phyloP scores from a whole-genome alignment of 2,888 invertebrate genomes.

The Diarsia brunnea region DNA sequence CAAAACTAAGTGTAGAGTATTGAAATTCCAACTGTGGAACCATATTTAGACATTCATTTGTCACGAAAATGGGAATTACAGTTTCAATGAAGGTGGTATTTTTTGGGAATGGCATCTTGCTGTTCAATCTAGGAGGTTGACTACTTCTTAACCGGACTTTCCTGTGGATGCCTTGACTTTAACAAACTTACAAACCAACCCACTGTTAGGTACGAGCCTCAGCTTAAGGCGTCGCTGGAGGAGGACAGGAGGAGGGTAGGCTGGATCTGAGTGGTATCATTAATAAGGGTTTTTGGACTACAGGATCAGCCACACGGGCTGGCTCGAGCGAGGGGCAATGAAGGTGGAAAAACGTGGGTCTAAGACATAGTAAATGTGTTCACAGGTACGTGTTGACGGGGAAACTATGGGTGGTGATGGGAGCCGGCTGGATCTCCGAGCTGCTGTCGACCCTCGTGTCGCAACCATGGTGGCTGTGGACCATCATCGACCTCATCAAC shows the following conservation, averaged over 20 bases:
- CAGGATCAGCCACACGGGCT: too few relatives aligned
- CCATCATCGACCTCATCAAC: constrained; percentile 92
- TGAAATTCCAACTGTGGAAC: neutral
- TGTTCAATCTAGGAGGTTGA: too few relatives aligned
- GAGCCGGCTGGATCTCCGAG: constrained; percentile 94
- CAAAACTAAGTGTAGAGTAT: neutral
- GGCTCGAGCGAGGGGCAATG: too few relatives aligned
- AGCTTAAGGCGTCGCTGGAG: too few relatives aligned
- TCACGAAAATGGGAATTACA: neutral
- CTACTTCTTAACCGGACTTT: too few relatives aligned
- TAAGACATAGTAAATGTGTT: constrained; percentile 22
- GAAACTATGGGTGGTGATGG: constrained; percentile 95
- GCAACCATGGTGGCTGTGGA: constrained; percentile 87
- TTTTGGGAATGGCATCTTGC: too few relatives aligned
- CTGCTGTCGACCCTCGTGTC: constrained; percentile 90
- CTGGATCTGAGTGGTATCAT: too few relatives aligned
- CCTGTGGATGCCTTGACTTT: too few relatives aligned
- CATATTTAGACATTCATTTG: neutral
- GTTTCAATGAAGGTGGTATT: neutral
- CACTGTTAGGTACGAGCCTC: too few relatives aligned
- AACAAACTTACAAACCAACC: too few relatives aligned
- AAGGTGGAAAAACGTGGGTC: neutral
- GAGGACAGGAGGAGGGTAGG: too few relatives aligned
- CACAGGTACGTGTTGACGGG: constrained; percentile 92
- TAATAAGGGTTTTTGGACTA: too few relatives aligned